Evolutionary conservation across 2,113 vertebrate genomes (phyloP), one percentile per base, ranked within the genome.

Genomic region (Poeciliopsis retropinna): DNA sequence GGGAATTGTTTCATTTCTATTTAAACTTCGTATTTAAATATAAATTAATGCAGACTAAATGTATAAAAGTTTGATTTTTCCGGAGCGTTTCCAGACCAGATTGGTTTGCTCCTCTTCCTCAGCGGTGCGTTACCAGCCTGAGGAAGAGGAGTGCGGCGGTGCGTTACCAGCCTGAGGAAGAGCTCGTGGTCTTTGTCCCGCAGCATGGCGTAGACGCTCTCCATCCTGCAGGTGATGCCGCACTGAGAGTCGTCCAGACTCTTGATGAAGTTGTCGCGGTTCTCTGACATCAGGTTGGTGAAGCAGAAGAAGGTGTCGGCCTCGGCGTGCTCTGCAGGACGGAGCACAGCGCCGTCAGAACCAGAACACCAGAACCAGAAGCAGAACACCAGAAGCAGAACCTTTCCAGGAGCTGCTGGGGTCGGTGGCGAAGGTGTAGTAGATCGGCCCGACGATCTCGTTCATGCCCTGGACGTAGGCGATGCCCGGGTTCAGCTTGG

Each of bases 401-500:
- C 98, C 97, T 95, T 97, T 99, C 97, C 98, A 98, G 47, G 96
- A 91, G 0, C 85, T 93, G 90, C 97, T 97, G 9, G 97, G 97
- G 81, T 99, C 97, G 0, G 97, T 98, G 83, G 97, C 97, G 66
- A 99, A 99, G 0, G 97, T 99, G 83, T 98, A 99, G 90, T 99
- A 99, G 27, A 99, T 96, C 4, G 98, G 98, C 8, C 97, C 98
- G 6, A 99, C 97, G 0, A 99, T 96, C 90, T 99, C 98, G 0
- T 99, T 99, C 98, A 99, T 99, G 83, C 98, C 98, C 92, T 99
- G 98, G 0, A 99, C 97, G 0, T 99, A 99, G 0, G 98, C 97
- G 0, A 99, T 98, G 19, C 98, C 98, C 0, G 98, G 98, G 87
- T 99, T 99, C 88, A 99, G 96, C 90, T 99, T 99, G 87, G 98